Base-by-base conservation (phyloP, 2,797 vertebrate species). In the Menidia menidia region DNA sequence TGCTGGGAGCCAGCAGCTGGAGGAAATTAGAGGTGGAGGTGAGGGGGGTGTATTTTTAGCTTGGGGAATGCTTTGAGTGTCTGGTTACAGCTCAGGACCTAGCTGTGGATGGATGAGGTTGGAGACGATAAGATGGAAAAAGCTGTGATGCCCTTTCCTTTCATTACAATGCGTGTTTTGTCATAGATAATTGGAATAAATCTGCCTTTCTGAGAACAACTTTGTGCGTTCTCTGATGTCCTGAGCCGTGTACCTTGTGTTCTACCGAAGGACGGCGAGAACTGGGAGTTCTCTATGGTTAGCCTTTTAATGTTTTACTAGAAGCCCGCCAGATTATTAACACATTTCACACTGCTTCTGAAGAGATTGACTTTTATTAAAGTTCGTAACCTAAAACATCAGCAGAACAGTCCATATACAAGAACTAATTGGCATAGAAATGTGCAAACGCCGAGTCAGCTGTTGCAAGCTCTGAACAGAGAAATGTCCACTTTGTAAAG, bases 321-420 rank as follows among this genome's bases (percentile, higher is more conserved):
- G 50, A 61, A 78, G 66, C 7, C 53, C 39, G 48, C 51, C 51
- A 16, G 59, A 78, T 73, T 80, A 57, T 33, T 68, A 84, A 90
- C 88, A 85, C 75, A 85, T 81, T 68, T 77, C 59, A 86, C 64
- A 13, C 73, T 69, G 64, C 74, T 82, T 92, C 83, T 64, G 83
- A 82, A 87, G 81, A 88, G 65, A 75, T 90, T 73, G 75, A 78
- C 86, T 90, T 73, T 92, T 93, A 92, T 92, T 92, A 89, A 87
- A 72, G 81, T 92, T 93, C 85, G 92, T 91, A 91, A 90, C 89
- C 89, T 92, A 93, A 92, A 90, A 91, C 80, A 91, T 89, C 86
- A 87, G 82, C 84, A 92, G 86, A 93, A 92, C 81, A 91, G 86
- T 94, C 88, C 88, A 92, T 92, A 90, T 90, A 94, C 91, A 94